These are phyloP conservation scores for Pyrrhia umbra DNA, from an alignment of 2,888 invertebrate species.

Conservation along the genomic window DNA sequence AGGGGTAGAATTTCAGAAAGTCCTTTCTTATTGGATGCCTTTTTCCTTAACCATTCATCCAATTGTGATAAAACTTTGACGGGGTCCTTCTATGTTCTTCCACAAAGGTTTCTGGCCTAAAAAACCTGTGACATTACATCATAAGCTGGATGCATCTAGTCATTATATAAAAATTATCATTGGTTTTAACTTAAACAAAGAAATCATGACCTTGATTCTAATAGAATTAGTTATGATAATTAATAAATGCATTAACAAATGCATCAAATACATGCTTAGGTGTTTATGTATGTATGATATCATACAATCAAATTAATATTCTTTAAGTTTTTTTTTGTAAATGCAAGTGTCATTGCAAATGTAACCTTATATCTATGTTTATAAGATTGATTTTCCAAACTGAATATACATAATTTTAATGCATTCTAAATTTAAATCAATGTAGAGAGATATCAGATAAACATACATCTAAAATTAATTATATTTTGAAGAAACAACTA, in stretches of 20 bases:
- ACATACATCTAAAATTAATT: not conserved
- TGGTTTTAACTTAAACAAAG: not conserved
- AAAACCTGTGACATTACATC: too few relatives aligned
- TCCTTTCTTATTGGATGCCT: too few relatives aligned
- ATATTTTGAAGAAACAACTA: not conserved
- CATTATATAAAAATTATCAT: too few relatives aligned
- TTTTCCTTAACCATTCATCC: too few relatives aligned
- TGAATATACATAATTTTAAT: not conserved
- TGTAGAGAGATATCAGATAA: not conserved
- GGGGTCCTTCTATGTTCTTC: too few relatives aligned
- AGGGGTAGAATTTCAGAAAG: too few relatives aligned
- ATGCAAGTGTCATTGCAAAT: not conserved
- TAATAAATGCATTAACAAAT: conserved; percentile 18
- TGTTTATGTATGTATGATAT: conserved; percentile 27
- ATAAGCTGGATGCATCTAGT: too few relatives aligned
- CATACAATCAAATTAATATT: conserved; percentile 20
- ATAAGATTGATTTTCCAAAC: not conserved
- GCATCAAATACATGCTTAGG: conserved; percentile 18
- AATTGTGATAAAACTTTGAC: too few relatives aligned
- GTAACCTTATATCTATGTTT: rapidly evolving
- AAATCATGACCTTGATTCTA: conserved; percentile 18
- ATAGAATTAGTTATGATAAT: not conserved
- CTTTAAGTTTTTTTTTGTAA: not conserved
- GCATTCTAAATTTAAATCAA: conserved; percentile 1
- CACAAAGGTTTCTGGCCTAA: too few relatives aligned